A percentile compares a stretch with the other conserved stretches of the same genome.
phyloP scores from a whole-genome alignment of 1,140 invertebrate species.

The Arion vulgaris region DNA sequence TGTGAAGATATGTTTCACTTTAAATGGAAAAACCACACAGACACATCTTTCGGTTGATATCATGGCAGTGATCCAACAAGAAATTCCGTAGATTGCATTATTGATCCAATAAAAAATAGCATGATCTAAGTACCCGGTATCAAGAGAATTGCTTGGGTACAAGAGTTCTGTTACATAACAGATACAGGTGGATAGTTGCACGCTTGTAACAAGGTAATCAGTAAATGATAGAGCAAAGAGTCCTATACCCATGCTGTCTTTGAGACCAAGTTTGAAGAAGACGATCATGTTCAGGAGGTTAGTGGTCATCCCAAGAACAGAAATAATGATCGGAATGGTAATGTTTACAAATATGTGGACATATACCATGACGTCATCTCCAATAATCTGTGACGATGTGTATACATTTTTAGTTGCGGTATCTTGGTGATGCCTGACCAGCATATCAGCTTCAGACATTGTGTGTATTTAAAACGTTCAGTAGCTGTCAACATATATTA shows the following conservation, averaged over 20 bases:
- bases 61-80: too few species aligned
- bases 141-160: not conserved
- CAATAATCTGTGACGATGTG: not conserved
- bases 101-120: too few species aligned
- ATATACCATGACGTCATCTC: not conserved
- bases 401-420: not conserved
- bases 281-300: not conserved
- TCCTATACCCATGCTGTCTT: not conserved
- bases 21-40: constrained; percentile 1
- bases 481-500: too few species aligned
- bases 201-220: not conserved
- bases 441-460: not conserved
- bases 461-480: too few species aligned
- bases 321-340: not conserved
- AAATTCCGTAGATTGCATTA: too few species aligned
- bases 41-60: too few species aligned
- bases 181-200: not conserved
- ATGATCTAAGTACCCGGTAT: not conserved
- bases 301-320: not conserved
- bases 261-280: not conserved
- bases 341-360: not conserved
- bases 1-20: not conserved
- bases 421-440: not conserved
- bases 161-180: not conserved
- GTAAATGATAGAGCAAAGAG: not conserved